Percentiles rank a stretch among this genome's conserved stretches.
Evolutionary conservation across 2,113 vertebrate genomes (phyloP).

Genomic region (Erinaceus europaeus): DNA sequence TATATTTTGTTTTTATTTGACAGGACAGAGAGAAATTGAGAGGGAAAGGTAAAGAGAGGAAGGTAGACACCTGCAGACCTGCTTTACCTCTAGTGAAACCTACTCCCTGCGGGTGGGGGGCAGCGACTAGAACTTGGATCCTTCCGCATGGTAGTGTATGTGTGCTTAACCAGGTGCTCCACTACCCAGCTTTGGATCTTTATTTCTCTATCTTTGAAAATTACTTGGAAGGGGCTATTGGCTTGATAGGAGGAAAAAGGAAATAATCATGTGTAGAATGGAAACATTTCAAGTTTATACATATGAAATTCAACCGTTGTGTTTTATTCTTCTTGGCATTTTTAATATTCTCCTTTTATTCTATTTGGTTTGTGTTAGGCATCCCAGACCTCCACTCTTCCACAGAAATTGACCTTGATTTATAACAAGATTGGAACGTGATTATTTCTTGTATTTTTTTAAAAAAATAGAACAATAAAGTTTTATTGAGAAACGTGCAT

Average conservation of each 20-base stretch:
- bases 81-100: too few relatives aligned
- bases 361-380: too few relatives aligned
- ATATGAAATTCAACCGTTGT: not conserved
- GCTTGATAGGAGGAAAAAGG: not conserved
- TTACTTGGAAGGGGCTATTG: not conserved
- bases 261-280: not conserved
- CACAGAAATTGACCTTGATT: not conserved
- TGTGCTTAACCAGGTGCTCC: too few relatives aligned
- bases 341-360: not conserved
- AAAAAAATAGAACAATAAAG: not conserved
- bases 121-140: too few relatives aligned
- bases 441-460: not conserved
- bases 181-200: too few relatives aligned
- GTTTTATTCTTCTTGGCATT: not conserved
- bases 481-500: not conserved
- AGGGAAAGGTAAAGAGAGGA: too few relatives aligned
- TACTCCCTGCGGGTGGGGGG: too few relatives aligned
- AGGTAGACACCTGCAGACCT: too few relatives aligned
- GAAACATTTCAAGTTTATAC: not conserved
- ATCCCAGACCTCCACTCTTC: not conserved
- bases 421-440: not conserved
- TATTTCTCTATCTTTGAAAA: constrained; percentile 30
- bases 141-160: too few relatives aligned
- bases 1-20: too few relatives aligned
- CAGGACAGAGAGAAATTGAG: too few relatives aligned